Evolutionary conservation across 2,113 vertebrate species (phyloP).

Genomic region (Pterocles orientalis): DNA sequence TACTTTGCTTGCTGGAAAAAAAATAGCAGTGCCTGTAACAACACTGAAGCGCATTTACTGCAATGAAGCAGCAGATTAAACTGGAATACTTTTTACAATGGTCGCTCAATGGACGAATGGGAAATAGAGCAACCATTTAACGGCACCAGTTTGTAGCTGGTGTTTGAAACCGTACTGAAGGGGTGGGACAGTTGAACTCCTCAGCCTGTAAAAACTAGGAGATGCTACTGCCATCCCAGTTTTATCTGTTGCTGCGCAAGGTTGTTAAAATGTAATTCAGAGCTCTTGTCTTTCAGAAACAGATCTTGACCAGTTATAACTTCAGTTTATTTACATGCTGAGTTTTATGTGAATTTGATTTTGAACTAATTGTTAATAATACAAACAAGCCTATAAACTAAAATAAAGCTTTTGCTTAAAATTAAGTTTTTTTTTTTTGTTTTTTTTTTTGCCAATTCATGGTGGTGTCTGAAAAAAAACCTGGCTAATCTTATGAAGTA

Average conservation of each 20-base stretch:
- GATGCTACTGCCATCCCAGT: not conserved
- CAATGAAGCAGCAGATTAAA: not conserved
- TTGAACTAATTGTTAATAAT: slow-evolving; percentile 63
- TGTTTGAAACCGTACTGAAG: not conserved
- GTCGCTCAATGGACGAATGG: not conserved
- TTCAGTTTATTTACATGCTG: slow-evolving; percentile 20
- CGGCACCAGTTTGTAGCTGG: not conserved
- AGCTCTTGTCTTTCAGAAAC: not conserved
- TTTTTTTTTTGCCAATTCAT: fast-evolving
- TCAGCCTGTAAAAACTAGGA: not conserved
- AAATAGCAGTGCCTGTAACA: not conserved
- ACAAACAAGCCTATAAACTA: slow-evolving; percentile 49
- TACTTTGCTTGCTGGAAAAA: not conserved
- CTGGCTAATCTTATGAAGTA: not conserved
- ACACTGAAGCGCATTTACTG: not conserved
- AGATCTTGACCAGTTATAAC: not conserved
- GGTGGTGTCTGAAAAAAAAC: not conserved
- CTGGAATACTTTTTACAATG: not conserved
- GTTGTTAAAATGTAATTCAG: not conserved
- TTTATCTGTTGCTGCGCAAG: not conserved
- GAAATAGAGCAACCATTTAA: not conserved
- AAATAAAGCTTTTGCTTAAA: slow-evolving; percentile 71
- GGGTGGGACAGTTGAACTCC: not conserved
- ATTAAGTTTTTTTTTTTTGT: not conserved
- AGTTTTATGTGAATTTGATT: slow-evolving; percentile 56